phyloP scores from a whole-genome alignment of 2,888 invertebrate species.

The Antheraea assamensis region DNA sequence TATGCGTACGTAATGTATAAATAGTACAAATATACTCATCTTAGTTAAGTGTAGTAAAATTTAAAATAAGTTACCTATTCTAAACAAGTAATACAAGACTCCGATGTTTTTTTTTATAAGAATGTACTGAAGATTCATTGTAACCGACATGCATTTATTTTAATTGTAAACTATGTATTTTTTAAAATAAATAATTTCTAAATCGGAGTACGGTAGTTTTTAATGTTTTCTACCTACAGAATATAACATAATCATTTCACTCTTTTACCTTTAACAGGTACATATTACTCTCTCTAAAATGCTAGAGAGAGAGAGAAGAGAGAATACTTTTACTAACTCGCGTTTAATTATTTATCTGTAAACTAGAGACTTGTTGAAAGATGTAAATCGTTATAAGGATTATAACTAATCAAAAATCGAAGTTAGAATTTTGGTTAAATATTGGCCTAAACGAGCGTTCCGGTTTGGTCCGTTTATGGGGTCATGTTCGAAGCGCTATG shows the following conservation, averaged over 20 bases:
- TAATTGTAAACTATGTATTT: slow-evolving; percentile 29
- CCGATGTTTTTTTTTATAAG: slow-evolving; percentile 53
- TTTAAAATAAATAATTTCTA: slow-evolving; percentile 28
- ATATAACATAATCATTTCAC: not conserved
- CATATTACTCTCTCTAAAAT: no score
- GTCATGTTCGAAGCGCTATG: no score
- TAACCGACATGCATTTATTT: slow-evolving; percentile 58
- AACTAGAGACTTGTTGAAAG: no score
- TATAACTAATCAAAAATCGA: no score
- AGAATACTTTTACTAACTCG: no score
- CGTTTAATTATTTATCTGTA: no score
- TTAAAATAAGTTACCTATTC: slow-evolving; percentile 34
- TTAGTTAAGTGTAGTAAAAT: slow-evolving; percentile 30
- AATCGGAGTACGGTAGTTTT: not conserved
- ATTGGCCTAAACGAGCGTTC: no score
- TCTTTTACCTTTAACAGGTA: no score
- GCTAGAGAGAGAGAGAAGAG: no score
- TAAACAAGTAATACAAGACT: slow-evolving; percentile 25
- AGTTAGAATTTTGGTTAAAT: no score
- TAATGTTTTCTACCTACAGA: not conserved
- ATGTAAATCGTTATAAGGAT: no score
- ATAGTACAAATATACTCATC: slow-evolving; percentile 59
- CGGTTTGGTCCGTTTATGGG: no score
- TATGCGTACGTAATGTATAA: slow-evolving; percentile 36
- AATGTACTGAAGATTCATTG: slow-evolving; percentile 50